Evolutionary conservation across 2,888 invertebrate genomes (phyloP).

Genomic region (Isoperla grammatica): DNA sequence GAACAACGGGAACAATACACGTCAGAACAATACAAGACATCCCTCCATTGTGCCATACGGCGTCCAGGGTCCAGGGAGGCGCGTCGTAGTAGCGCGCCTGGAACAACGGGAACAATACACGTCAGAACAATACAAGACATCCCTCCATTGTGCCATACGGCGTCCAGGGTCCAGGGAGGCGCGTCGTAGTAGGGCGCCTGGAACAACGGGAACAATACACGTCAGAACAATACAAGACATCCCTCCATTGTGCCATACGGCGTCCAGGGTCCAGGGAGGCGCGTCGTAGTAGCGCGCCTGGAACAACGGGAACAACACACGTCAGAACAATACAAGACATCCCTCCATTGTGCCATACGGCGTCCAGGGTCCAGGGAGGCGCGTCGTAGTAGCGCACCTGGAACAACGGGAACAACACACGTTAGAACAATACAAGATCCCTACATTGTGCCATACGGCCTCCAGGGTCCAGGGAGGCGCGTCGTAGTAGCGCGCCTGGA

Average conservation of each 20-base stretch:
- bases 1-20: slow-evolving; percentile 35
- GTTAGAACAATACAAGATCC: too few species aligned
- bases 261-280: slow-evolving; percentile 71
- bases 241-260: too few species aligned
- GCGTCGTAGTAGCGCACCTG: slow-evolving; percentile 72
- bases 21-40: too few species aligned
- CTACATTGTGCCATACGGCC: slow-evolving; percentile 73
- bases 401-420: slow-evolving; percentile 38
- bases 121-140: too few species aligned
- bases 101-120: slow-evolving; percentile 35
- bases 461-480: slow-evolving; percentile 69
- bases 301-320: slow-evolving; percentile 38
- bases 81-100: slow-evolving; percentile 72
- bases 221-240: too few species aligned
- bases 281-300: slow-evolving; percentile 72
- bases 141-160: slow-evolving; percentile 71
- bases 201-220: slow-evolving; percentile 35
- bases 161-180: slow-evolving; percentile 71
- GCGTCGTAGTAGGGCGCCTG: slow-evolving; percentile 72
- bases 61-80: slow-evolving; percentile 71
- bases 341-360: too few species aligned
- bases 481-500: slow-evolving; percentile 69
- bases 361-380: slow-evolving; percentile 71
- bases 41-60: slow-evolving; percentile 71
- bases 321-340: too few species aligned